Evolutionary conservation across 2,113 vertebrate genomes (phyloP).

Genomic region (Sebastes fasciatus): DNA sequence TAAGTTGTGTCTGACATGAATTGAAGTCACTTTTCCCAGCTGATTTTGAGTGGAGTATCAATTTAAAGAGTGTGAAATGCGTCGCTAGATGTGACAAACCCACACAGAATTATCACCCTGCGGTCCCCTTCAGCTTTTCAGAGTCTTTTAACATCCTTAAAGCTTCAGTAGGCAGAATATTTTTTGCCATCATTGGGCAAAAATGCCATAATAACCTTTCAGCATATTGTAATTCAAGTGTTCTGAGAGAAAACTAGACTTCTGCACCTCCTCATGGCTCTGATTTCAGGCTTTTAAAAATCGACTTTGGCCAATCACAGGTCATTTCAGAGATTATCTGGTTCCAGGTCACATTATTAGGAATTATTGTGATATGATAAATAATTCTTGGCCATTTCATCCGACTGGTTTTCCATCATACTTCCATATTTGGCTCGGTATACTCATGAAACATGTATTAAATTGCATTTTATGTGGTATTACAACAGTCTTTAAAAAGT

Average conservation of each 20-base stretch:
- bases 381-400: neutral
- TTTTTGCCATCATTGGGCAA: too few species aligned
- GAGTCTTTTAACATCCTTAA: too few species aligned
- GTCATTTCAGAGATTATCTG: too few species aligned
- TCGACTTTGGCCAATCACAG: too few species aligned
- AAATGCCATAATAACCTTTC: too few species aligned
- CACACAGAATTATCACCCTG: neutral
- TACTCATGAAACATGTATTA: neutral
- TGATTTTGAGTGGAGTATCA: too few species aligned
- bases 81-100: neutral
- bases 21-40: fast-evolving
- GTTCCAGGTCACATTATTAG: neutral
- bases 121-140: too few species aligned
- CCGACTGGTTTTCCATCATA: neutral
- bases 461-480: neutral
- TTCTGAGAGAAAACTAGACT: too few species aligned
- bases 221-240: too few species aligned
- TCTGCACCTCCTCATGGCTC: too few species aligned
- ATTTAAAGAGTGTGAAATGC: neutral
- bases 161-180: too few species aligned
- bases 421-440: neutral
- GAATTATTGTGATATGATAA: neutral
- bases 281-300: too few species aligned
- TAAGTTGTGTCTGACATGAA: neutral
- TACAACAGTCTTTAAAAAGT: neutral